Evolutionary conservation across 2,797 vertebrate genomes (phyloP).

Genomic region (Acipenser ruthenus): DNA sequence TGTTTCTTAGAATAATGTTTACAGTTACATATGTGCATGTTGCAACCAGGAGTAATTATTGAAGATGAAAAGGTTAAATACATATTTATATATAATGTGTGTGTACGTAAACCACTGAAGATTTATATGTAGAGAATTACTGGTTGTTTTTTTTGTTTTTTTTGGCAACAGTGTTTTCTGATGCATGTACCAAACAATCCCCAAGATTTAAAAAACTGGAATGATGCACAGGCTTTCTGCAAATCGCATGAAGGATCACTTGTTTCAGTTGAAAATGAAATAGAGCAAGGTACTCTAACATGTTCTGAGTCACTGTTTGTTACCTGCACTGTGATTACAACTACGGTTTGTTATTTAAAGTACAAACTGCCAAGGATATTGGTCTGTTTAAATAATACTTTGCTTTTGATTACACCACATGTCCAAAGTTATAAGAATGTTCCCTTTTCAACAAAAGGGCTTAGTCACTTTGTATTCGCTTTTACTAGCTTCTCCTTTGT

Average conservation of each 20-base stretch:
- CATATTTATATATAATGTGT: slow-evolving; percentile 30
- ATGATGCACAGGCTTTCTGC: slow-evolving; percentile 73
- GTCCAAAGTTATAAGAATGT: background rate
- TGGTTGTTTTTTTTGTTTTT: slow-evolving; percentile 18
- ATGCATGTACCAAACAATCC: slow-evolving; percentile 68
- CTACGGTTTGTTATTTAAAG: background rate
- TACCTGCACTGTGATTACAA: background rate
- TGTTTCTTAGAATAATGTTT: too few relatives aligned
- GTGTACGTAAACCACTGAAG: slow-evolving; percentile 27
- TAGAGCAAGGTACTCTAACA: slow-evolving; percentile 79
- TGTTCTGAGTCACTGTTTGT: background rate
- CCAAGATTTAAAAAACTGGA: slow-evolving; percentile 68
- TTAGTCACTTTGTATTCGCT: too few relatives aligned
- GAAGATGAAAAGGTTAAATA: slow-evolving; percentile 4
- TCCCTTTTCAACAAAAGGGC: too few relatives aligned
- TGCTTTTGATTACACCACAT: slow-evolving; percentile 24
- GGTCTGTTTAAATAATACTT: slow-evolving; percentile 5
- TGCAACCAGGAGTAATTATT: slow-evolving; percentile 18
- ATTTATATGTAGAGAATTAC: background rate
- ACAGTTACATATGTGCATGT: background rate
- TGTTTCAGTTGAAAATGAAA: slow-evolving; percentile 69
- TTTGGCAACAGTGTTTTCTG: slow-evolving; percentile 70
- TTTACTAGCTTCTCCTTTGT: slow-evolving; percentile 11
- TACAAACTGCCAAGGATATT: background rate
- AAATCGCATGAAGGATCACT: slow-evolving; percentile 61